phyloP scores from a whole-genome alignment of 1,140 invertebrate genomes.

The Archivesica marissinica region DNA sequence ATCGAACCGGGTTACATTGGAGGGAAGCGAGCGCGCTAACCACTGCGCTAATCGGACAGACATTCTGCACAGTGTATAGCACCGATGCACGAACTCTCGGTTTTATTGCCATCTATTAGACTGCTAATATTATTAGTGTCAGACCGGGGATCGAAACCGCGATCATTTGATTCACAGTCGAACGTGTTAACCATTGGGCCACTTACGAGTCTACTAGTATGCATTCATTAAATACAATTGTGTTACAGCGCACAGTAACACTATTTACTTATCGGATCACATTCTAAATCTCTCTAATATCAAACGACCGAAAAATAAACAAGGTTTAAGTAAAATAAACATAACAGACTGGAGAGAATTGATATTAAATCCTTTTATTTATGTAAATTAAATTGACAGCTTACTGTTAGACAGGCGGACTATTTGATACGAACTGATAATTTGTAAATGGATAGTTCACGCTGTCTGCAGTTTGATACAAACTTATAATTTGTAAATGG shows the following conservation, averaged over 20 bases:
- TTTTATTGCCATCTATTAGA: too few relatives aligned
- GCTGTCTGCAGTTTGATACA: too few relatives aligned
- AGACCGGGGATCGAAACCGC: too few relatives aligned
- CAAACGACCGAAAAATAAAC: conserved; percentile 36
- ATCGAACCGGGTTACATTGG: too few relatives aligned
- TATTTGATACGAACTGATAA: conserved; percentile 34
- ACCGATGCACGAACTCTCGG: too few relatives aligned
- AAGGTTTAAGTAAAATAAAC: conserved; percentile 44
- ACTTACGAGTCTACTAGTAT: neutral
- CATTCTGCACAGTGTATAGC: too few relatives aligned
- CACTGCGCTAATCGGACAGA: too few relatives aligned
- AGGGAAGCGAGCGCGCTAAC: too few relatives aligned
- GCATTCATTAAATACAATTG: neutral
- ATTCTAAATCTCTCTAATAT: conserved; percentile 1
- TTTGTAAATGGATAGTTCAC: conserved; percentile 12
- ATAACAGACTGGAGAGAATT: conserved; percentile 25
- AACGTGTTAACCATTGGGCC: too few relatives aligned
- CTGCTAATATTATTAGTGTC: too few relatives aligned
- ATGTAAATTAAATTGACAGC: conserved; percentile 35
- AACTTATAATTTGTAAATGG: too few relatives aligned
- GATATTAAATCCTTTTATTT: conserved; percentile 56
- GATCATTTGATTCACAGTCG: too few relatives aligned
- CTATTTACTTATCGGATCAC: neutral
- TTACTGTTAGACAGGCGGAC: conserved; percentile 2
- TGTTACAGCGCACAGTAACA: neutral